A percentile compares a stretch with the other conserved stretches of the same genome.
These are phyloP conservation scores for Sternarchorhynchus goeldii DNA, from an alignment of 2,797 vertebrate genomes.

Conservation along the genomic window DNA sequence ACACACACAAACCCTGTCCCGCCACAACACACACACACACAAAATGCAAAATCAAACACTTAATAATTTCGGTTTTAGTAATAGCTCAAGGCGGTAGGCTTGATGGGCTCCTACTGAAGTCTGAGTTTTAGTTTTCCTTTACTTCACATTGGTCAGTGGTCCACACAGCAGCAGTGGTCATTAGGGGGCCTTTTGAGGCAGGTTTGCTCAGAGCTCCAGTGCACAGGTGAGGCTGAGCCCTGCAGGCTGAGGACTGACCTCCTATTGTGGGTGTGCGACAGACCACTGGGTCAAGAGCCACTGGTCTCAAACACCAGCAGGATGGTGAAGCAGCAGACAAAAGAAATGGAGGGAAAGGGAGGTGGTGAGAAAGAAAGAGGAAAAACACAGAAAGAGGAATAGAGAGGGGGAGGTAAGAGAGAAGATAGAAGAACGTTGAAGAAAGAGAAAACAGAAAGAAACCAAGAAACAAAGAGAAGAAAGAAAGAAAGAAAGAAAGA, in stretches of 20 bases:
- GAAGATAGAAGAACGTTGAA: too few relatives aligned
- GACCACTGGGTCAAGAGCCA: conserved; percentile 17
- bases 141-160: conserved; percentile 26
- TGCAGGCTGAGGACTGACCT: conserved; percentile 3
- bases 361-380: background rate
- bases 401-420: background rate
- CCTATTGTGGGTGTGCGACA: conserved; percentile 38
- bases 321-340: conserved; percentile 14
- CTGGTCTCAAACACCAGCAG: background rate
- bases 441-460: background rate
- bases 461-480: background rate
- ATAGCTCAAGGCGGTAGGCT: conserved; percentile 3
- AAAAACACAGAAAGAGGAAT: background rate
- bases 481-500: background rate
- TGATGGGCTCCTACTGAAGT: conserved; percentile 1
- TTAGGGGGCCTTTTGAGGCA: conserved; percentile 40
- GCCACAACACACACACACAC: background rate
- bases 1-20: background rate
- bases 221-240: conserved; percentile 9
- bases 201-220: conserved; percentile 8
- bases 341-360: background rate
- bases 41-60: background rate
- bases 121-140: conserved; percentile 4
- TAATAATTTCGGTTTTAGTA: background rate
- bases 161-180: conserved; percentile 36